These are phyloP conservation scores for Dallia pectoralis DNA, from an alignment of 2,797 vertebrate species.

Conservation along the genomic window DNA sequence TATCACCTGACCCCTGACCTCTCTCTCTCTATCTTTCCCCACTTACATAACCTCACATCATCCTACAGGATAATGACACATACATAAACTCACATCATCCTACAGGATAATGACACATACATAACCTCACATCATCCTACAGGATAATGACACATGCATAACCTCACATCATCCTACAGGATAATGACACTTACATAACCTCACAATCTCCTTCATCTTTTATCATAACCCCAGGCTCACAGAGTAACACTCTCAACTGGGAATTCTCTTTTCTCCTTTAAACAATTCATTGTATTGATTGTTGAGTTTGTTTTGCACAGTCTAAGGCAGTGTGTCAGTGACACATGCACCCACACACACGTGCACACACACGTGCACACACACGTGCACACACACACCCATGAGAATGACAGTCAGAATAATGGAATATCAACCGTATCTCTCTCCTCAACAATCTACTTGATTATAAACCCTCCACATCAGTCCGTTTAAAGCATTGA, in stretches of 20 bases:
- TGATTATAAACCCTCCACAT: conserved; percentile 61
- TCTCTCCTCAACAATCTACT: conserved; percentile 58
- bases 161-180: too few species aligned
- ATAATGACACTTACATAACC: too few species aligned
- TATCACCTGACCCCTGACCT: too few species aligned
- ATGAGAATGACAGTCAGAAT: conserved; percentile 59
- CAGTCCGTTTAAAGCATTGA: conserved; percentile 71
- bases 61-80: too few species aligned
- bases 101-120: too few species aligned
- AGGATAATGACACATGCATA: too few species aligned
- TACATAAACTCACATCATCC: too few species aligned
- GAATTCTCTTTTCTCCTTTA: background rate
- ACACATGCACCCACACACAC: too few species aligned
- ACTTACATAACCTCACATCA: too few species aligned
- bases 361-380: background rate
- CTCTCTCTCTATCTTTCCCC: conserved; percentile 4
- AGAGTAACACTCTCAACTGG: background rate
- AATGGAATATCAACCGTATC: conserved; percentile 58
- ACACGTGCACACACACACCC: conserved; percentile 38
- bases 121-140: too few species aligned
- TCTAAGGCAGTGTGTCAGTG: conserved; percentile 31
- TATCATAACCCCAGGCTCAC: conserved; percentile 40
- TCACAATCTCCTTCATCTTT: conserved; percentile 3
- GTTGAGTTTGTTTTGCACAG: conserved; percentile 37
- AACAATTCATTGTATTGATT: conserved; percentile 52